Conservation (phyloP, 2,113 vertebrate genomes). For the Urocitellus parryii region DNA sequence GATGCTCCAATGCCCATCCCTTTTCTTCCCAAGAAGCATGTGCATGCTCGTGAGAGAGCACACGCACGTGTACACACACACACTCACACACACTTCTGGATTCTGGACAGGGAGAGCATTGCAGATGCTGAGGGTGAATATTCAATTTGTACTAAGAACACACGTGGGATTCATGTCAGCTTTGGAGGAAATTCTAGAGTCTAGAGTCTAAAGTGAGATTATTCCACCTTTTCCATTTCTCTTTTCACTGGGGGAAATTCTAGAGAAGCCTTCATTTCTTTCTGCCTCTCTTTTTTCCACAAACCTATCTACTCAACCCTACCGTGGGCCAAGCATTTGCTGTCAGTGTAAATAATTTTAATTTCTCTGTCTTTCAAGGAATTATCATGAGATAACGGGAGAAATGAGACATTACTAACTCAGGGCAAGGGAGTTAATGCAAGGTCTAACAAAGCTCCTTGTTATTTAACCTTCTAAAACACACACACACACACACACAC, state of each 20-base stretch:
- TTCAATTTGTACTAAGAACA: neutral
- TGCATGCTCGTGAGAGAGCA: neutral
- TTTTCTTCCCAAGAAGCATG: neutral
- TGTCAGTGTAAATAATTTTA: neutral
- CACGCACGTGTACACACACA: neutral
- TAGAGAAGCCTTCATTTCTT: neutral
- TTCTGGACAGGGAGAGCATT: neutral
- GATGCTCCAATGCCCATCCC: neutral
- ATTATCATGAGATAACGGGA: neutral
- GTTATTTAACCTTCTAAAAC: neutral
- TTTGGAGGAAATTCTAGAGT: neutral
- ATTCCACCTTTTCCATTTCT: neutral
- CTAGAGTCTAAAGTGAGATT: neutral
- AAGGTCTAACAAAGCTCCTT: conserved; percentile 8
- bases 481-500: neutral
- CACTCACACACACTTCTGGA: neutral
- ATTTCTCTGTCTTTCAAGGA: neutral
- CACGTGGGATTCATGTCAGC: neutral
- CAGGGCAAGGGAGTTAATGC: neutral
- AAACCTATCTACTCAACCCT: neutral
- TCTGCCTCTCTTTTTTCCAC: neutral
- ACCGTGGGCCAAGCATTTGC: neutral
- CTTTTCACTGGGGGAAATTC: neutral
- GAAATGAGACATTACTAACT: neutral
- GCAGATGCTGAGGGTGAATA: neutral